These are phyloP conservation scores for Alauda arvensis DNA, from an alignment of 2,797 vertebrate genomes.

Conservation along the genomic window DNA sequence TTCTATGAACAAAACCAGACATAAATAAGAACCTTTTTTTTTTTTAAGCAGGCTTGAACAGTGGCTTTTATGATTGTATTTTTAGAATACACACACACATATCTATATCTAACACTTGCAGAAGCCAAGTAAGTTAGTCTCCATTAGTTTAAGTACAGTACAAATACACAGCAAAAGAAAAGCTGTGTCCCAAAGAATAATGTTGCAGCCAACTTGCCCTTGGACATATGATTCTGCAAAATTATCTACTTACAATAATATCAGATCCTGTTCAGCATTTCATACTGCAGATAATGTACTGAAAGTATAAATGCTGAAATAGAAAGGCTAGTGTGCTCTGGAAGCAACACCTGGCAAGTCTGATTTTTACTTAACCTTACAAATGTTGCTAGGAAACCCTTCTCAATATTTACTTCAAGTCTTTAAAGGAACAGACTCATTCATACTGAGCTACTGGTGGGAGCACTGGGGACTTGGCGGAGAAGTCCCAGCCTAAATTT, in stretches of 20 bases:
- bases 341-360: constrained; percentile 37
- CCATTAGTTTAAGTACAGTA: not conserved
- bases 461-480: not conserved
- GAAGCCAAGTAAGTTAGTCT: not conserved
- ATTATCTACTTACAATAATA: not conserved
- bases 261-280: not conserved
- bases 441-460: constrained; percentile 24
- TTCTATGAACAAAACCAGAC: not conserved
- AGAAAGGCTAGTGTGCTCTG: not conserved
- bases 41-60: not conserved
- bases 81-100: not conserved
- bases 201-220: not conserved
- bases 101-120: not conserved
- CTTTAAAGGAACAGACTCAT: constrained; percentile 50
- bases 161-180: not conserved
- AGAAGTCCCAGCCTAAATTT: constrained; percentile 14
- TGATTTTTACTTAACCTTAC: constrained; percentile 57
- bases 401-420: constrained; percentile 50
- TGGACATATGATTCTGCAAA: not conserved
- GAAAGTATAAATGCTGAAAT: not conserved
- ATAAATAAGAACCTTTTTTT: not conserved
- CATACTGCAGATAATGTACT: not conserved
- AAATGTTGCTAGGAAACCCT: constrained; percentile 61
- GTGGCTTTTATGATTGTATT: not conserved
- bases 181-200: not conserved